Evolutionary conservation across 2,888 invertebrate genomes (phyloP).

Genomic region (Coecobrya sp.): DNA sequence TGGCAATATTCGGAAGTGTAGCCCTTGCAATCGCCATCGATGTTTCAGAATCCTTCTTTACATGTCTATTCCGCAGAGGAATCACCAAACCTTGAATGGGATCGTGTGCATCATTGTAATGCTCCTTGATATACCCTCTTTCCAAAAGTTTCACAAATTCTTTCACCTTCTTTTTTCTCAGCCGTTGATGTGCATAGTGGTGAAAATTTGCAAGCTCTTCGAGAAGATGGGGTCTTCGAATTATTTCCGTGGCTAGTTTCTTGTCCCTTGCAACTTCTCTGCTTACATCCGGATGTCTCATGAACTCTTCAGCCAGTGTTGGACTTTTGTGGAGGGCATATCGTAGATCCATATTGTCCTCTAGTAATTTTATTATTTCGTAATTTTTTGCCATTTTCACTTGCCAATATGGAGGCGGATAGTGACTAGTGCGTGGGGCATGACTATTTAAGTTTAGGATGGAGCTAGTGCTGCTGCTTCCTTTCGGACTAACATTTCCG

Average conservation of each 20-base stretch:
- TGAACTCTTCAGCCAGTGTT: slow-evolving; percentile 52
- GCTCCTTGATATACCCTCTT: slow-evolving; percentile 27
- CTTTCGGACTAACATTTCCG: slow-evolving; percentile 42
- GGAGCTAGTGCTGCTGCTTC: slow-evolving; percentile 40
- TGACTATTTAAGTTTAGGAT: background rate
- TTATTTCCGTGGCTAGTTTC: slow-evolving; percentile 68
- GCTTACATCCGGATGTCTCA: slow-evolving; percentile 73
- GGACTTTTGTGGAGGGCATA: slow-evolving; percentile 63
- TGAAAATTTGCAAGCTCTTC: slow-evolving; percentile 71
- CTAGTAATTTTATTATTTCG: slow-evolving; percentile 35
- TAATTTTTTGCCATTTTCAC: slow-evolving; percentile 65
- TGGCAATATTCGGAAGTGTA: slow-evolving; percentile 40
- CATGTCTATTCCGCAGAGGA: background rate
- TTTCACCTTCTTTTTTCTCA: slow-evolving; percentile 42
- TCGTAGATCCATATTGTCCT: slow-evolving; percentile 43
- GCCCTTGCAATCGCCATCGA: slow-evolving; percentile 58
- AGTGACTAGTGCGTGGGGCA: background rate
- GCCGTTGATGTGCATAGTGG: slow-evolving; percentile 47
- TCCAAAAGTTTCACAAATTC: slow-evolving; percentile 55
- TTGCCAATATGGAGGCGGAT: slow-evolving; percentile 69
- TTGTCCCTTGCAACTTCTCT: slow-evolving; percentile 69
- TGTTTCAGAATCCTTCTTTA: background rate
- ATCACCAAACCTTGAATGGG: slow-evolving; percentile 18
- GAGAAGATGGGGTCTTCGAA: slow-evolving; percentile 65
- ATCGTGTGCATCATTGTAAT: slow-evolving; percentile 53